These are phyloP conservation scores for Drosophila paulistorum DNA, from an alignment of 1,140 invertebrate genomes.

Conservation along the genomic window DNA sequence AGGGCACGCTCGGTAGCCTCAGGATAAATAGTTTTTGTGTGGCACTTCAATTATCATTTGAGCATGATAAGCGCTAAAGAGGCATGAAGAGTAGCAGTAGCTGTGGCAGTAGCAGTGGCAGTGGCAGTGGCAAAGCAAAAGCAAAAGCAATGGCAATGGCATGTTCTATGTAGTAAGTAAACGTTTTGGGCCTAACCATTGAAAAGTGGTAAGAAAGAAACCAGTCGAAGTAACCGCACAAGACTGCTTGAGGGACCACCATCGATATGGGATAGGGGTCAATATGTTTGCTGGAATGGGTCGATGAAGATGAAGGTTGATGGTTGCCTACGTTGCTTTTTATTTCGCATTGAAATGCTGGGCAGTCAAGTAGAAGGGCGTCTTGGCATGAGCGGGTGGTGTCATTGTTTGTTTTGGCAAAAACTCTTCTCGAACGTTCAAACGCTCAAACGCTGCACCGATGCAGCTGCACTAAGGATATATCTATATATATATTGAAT, in stretches of 20 bases:
- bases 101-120: too few relatives aligned
- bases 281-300: slow-evolving; percentile 48
- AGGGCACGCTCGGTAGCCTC: slow-evolving; percentile 67
- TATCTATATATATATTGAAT: too few relatives aligned
- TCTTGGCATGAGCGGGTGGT: slow-evolving; percentile 50
- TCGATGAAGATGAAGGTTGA: not conserved
- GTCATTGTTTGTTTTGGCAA: slow-evolving; percentile 72
- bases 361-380: slow-evolving; percentile 65
- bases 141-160: too few relatives aligned
- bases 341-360: slow-evolving; percentile 45
- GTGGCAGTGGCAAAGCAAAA: too few relatives aligned
- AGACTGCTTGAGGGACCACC: slow-evolving; percentile 67
- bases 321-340: slow-evolving; percentile 5
- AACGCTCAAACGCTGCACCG: not conserved
- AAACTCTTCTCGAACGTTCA: not conserved
- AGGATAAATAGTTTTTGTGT: slow-evolving; percentile 79
- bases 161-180: slow-evolving; percentile 32
- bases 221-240: slow-evolving; percentile 54
- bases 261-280: slow-evolving; percentile 58
- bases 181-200: slow-evolving; percentile 43
- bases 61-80: slow-evolving; percentile 80
- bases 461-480: slow-evolving; percentile 48
- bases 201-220: slow-evolving; percentile 63
- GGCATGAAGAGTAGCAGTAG: slow-evolving; percentile 44
- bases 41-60: slow-evolving; percentile 81